phyloP scores from a whole-genome alignment of 2,888 invertebrate species.

The Eucriotettix oculatus region DNA sequence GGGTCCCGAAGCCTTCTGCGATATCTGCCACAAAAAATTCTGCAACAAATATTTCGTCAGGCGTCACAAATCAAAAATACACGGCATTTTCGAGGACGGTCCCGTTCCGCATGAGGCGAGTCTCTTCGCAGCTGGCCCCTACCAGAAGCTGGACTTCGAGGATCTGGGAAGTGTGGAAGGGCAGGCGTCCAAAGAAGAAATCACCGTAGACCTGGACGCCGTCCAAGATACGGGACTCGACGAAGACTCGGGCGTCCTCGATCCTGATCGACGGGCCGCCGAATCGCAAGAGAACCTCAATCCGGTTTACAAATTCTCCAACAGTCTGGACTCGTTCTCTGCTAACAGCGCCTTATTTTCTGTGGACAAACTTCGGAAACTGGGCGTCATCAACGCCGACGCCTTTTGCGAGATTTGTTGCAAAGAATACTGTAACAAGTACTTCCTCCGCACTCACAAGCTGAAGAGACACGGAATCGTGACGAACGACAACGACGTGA shows the following conservation, averaged over 20 bases:
- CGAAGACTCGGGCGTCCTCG: background rate
- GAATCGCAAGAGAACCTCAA: background rate
- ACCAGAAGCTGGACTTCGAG: background rate
- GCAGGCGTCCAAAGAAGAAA: conserved; percentile 4
- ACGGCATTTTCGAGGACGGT: conserved; percentile 29
- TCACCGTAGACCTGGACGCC: background rate
- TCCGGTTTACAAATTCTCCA: background rate
- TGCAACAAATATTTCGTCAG: conserved; percentile 53
- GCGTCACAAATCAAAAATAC: conserved; percentile 49
- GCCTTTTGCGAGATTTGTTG: conserved; percentile 89
- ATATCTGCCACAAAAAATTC: conserved; percentile 56
- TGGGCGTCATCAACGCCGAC: conserved; percentile 71
- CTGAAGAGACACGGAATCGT: conserved; percentile 80
- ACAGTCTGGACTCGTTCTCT: background rate
- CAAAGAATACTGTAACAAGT: conserved; percentile 86
- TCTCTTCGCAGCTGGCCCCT: conserved; percentile 14
- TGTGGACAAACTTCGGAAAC: conserved; percentile 52
- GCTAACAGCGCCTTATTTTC: conserved; percentile 28
- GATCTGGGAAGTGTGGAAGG: conserved; percentile 5
- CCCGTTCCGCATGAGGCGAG: conserved; percentile 18
- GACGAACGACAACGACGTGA: conserved; percentile 38
- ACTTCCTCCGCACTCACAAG: conserved; percentile 82
- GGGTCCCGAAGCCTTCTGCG: conserved; percentile 30
- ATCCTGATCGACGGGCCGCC: background rate
- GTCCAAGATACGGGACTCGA: background rate